Evolutionary conservation across 2,797 vertebrate species (phyloP), one percentile per base, ranked within the genome.

Genomic region (Halcyon leucocephala): DNA sequence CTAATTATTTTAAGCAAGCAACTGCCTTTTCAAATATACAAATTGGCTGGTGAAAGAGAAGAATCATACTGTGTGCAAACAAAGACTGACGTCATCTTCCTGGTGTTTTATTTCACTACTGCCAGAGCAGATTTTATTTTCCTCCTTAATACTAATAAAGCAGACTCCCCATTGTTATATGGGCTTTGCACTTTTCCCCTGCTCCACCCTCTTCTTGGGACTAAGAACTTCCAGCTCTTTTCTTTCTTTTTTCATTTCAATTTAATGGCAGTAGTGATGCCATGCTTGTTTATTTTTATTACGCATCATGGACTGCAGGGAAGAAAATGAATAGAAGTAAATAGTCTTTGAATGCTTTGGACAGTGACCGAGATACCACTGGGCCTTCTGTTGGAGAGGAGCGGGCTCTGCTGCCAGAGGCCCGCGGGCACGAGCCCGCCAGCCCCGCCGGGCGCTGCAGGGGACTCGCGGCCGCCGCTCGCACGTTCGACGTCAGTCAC

Each of bases 1-100:
- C 91, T 94, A 94, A 82, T 96, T 95, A 97, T 93, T 96, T 97
- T 91, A 96, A 95, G 88, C 86, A 95, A 90, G 77, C 80, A 93
- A 95, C 81, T 73, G 78, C 65, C 82, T 96, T 97, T 95, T 89
- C 94, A 89, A 97, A 95, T 80, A 73, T 24, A 96, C 86, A 95
- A 93, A 92, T 84, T 97, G 96, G 93, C 91, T 95, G 86, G 85
- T 94, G 94, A 95, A 94, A 95, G 88, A 95, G 88, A 94, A 96
- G 94, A 91, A 91, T 89, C 96, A 91, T 35, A 97, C 91, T 97
- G 96, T 95, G 95, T 95, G 96, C 95, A 97, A 97, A 97, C 91
- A 97, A 95, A 96, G 94, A 67, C 93, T 94, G 94, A 95, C 64
- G 92, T 96, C 91, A 95, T 91, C 93, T 96, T 97, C 93, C 87